Conservation (phyloP, 2,888 invertebrate species). For the Acronicta leporina region DNA sequence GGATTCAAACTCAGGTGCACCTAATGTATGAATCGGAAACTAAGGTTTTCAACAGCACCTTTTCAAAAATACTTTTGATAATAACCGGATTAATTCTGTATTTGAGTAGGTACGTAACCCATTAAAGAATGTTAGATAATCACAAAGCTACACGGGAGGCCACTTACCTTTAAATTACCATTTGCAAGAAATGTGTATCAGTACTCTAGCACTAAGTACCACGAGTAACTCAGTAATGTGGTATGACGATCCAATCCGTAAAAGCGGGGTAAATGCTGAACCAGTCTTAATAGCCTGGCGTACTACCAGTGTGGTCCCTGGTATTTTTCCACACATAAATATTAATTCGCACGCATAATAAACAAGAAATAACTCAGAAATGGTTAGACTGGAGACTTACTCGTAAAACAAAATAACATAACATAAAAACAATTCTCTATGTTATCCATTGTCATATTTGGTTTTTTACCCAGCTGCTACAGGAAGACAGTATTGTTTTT, state of each 20-base stretch:
- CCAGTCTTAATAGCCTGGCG: conserved; percentile 16
- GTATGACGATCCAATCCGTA: conserved; percentile 5
- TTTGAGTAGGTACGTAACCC: too few species aligned
- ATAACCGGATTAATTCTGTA: too few species aligned
- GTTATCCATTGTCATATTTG: conserved; percentile 12
- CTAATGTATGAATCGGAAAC: too few species aligned
- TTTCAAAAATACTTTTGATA: too few species aligned
- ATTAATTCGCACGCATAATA: too few species aligned
- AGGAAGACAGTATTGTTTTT: not conserved
- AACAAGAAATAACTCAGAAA: too few species aligned
- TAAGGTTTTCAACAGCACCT: too few species aligned
- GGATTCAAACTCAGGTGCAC: too few species aligned
- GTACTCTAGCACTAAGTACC: not conserved
- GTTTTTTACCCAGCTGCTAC: not conserved
- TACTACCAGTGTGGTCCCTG: conserved; percentile 16
- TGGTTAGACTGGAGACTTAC: too few species aligned
- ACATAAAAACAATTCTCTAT: not conserved
- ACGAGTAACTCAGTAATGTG: not conserved
- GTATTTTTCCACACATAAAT: conserved; percentile 9
- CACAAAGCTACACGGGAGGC: not conserved
- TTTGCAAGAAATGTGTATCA: not conserved
- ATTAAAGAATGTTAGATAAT: not conserved
- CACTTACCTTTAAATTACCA: not conserved
- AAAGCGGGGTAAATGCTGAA: conserved; percentile 20
- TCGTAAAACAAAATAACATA: too few species aligned